Evolutionary conservation across 1,140 invertebrate genomes (phyloP).

Genomic region (Zaprionus kolodkinae): DNA sequence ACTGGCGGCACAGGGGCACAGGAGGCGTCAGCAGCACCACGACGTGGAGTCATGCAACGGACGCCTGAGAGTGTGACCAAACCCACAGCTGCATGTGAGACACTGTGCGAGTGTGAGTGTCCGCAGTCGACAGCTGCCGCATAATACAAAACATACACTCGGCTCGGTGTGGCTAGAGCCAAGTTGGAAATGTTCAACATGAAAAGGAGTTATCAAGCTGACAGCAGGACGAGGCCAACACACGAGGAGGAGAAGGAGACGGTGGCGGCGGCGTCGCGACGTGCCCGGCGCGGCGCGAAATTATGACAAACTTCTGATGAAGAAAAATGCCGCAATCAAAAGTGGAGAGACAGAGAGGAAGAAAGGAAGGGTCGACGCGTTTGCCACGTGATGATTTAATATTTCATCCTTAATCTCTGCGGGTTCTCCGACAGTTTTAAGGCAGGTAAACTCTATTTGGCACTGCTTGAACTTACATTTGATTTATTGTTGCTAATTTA

Average conservation of each 20-base stretch:
- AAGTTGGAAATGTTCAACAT: conserved; percentile 79
- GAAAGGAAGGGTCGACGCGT: background rate
- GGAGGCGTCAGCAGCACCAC: conserved; percentile 25
- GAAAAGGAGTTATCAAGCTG: conserved; percentile 80
- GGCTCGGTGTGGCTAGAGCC: conserved; percentile 47
- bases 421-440: background rate
- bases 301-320: conserved; percentile 75
- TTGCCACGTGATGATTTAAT: conserved; percentile 6
- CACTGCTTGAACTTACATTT: background rate
- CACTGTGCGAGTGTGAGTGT: conserved; percentile 45
- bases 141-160: conserved; percentile 62
- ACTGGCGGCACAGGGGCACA: conserved; percentile 22
- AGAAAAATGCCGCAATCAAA: conserved; percentile 56
- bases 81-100: conserved; percentile 28
- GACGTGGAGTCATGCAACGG: conserved; percentile 55
- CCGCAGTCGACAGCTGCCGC: conserved; percentile 69
- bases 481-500: background rate
- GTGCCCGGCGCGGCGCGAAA: conserved; percentile 58
- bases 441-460: background rate
- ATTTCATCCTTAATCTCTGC: background rate
- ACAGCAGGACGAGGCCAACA: conserved; percentile 40
- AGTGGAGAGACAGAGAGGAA: conserved; percentile 33
- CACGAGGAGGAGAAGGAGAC: background rate
- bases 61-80: conserved; percentile 62
- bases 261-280: conserved; percentile 18